Evolutionary conservation across 2,797 vertebrate genomes (phyloP), one percentile per base, ranked within the genome.

Genomic region (Aphelocoma californica): DNA sequence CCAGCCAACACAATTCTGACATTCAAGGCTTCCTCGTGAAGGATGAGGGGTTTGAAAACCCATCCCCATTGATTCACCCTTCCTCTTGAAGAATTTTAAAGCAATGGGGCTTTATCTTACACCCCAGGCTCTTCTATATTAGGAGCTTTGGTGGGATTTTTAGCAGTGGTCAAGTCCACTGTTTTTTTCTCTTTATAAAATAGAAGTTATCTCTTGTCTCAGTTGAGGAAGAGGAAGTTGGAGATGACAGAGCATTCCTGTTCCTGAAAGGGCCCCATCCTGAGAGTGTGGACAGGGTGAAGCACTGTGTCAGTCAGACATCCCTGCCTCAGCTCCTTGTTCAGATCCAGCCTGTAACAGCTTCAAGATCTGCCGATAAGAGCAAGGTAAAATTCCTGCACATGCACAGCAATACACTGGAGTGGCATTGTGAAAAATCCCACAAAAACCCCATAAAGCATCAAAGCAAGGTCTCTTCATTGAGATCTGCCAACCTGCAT

Each of bases 191-290:
- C 90, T 85, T 31, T 74, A 94, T 85, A 83, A 64, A 92, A 12
- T 14, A 90, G 71, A 78, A 96, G 81, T 96, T 98, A 98, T 98
- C 98, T 97, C 86, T 74, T 69, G 64, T 60, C 95, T 97, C 98
- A 97, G 96, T 17, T 75, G 92, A 86, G 89, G 92, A 96, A 96
- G 90, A 92, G 98, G 97, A 97, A 95, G 94, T 48, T 18, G 78
- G 65, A 95, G 69, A 94, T 97, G 97, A 96, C 95, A 88, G 62
- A 45, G 87, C 77, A 96, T 92, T 90, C 90, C 92, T 96, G 93
- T 97, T 97, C 95, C 92, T 96, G 93, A 80, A 72, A 95, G 62
- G 94, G 89, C 80, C 88, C 89, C 95, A 97, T 98, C 97, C 97
- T 96, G 94, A 94, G 81, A 93, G 73, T 3, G 32, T 69, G 95